Percentiles rank a stretch among this genome's conserved stretches.
Conservation (phyloP, 92 coral and sea anemone species). For the Porites divaricata region DNA sequence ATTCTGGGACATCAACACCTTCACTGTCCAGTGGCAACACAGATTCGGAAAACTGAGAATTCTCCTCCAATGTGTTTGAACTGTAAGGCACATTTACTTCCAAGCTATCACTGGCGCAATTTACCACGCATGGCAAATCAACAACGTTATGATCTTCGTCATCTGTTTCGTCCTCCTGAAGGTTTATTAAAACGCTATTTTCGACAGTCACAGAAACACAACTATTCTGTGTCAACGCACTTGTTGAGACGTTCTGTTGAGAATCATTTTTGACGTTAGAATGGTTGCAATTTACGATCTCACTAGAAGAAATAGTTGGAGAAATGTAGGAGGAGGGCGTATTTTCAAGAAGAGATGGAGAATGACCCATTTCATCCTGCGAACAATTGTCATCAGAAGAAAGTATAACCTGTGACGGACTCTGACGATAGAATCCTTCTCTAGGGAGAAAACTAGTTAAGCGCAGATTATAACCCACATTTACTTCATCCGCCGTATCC, state of each 20-base stretch:
- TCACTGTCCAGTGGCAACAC: conserved; percentile 11
- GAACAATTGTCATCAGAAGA: not conserved
- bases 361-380: conserved; percentile 7
- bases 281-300: not conserved
- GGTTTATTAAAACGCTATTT: conserved; percentile 13
- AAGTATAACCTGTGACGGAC: not conserved
- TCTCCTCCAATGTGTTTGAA: conserved; percentile 6
- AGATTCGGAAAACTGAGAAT: conserved; percentile 10
- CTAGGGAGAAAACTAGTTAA: conserved; percentile 19
- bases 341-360: conserved; percentile 24
- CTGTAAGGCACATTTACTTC: not conserved
- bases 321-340: not conserved
- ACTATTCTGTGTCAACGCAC: conserved; percentile 1
- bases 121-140: conserved; percentile 4
- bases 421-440: conserved; percentile 26
- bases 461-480: conserved; percentile 27
- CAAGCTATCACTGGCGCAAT: not conserved
- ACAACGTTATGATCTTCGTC: not conserved
- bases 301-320: conserved; percentile 4
- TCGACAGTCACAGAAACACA: conserved; percentile 33
- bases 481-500: not conserved
- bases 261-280: conserved; percentile 1
- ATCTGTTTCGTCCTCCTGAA: conserved; percentile 24
- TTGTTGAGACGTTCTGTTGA: not conserved
- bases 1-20: not conserved